phyloP scores from a whole-genome alignment of 2,888 invertebrate species.

The Nephrotoma flavescens region DNA sequence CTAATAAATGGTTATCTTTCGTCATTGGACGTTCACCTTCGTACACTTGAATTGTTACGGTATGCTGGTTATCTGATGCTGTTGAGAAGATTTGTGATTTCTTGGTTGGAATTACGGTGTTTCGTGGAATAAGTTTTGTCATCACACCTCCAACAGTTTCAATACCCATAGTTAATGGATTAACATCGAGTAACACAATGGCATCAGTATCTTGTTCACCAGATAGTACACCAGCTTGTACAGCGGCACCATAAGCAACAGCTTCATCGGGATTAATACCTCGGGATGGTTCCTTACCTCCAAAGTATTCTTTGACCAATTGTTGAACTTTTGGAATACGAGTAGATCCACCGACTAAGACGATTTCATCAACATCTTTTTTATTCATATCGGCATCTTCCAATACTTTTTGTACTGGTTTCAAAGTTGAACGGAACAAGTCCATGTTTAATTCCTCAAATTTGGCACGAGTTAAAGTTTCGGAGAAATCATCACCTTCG shows the following conservation, averaged over 20 bases:
- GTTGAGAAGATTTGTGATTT: conserved; percentile 99
- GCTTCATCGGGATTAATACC: conserved; percentile 99
- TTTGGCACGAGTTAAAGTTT: conserved; percentile 93
- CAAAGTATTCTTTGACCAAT: conserved; percentile 86
- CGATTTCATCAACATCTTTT: conserved; percentile 96
- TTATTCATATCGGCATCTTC: conserved; percentile 99
- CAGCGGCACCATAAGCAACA: conserved; percentile 96
- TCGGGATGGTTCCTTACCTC: conserved; percentile 93
- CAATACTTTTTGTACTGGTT: conserved; percentile 89
- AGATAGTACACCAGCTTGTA: conserved; percentile 94
- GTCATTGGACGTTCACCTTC: conserved; percentile 99
- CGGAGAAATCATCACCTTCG: conserved; percentile 97
- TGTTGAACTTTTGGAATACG: conserved; percentile 97
- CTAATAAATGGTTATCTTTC: conserved; percentile 96
- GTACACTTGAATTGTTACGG: conserved; percentile 96
- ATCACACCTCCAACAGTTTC: conserved; percentile 99
- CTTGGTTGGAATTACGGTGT: conserved; percentile 98
- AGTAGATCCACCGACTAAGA: conserved; percentile 96
- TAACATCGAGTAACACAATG: conserved; percentile 92
- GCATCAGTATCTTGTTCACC: conserved; percentile 94
- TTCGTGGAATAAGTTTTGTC: conserved; percentile 95
- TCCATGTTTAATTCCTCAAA: conserved; percentile 98
- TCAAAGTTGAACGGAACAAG: conserved; percentile 78
- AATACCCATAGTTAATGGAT: conserved; percentile 97
- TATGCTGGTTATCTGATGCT: conserved; percentile 97